phyloP scores from a whole-genome alignment of 2,888 invertebrate genomes.

The Drosophila nigricruria region DNA sequence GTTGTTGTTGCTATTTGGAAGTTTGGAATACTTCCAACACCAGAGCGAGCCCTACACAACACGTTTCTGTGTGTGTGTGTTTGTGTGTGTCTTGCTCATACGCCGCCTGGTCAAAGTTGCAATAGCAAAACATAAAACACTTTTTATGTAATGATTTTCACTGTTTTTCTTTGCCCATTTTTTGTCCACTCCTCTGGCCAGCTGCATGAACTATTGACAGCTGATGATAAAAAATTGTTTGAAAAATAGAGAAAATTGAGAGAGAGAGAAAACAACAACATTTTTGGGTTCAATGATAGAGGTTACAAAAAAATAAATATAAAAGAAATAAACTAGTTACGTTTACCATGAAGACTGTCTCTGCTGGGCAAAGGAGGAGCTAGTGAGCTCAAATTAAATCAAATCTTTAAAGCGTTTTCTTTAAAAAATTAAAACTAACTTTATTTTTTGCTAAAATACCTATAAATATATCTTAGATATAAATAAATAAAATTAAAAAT shows the following conservation, averaged over 20 bases:
- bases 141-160: conserved; percentile 77
- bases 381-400: neutral
- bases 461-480: too few species aligned
- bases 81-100: conserved; percentile 43
- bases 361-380: neutral
- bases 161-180: conserved; percentile 38
- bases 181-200: conserved; percentile 35
- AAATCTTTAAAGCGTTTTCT: neutral
- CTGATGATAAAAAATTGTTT: conserved; percentile 80
- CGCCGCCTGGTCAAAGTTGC: conserved; percentile 72
- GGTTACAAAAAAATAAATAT: conserved; percentile 10
- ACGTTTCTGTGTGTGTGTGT: conserved; percentile 10
- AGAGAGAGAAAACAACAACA: neutral
- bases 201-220: conserved; percentile 77
- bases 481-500: too few species aligned
- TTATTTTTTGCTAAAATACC: too few species aligned
- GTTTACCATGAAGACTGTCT: neutral
- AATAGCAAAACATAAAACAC: conserved; percentile 74
- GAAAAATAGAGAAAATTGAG: conserved; percentile 47
- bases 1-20: conserved; percentile 44
- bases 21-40: conserved; percentile 73
- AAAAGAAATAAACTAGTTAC: conserved; percentile 5
- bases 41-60: conserved; percentile 29
- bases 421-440: too few species aligned
- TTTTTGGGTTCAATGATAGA: conserved; percentile 10